Percentiles rank a stretch among this genome's conserved stretches.
phyloP scores from a whole-genome alignment of 2,113 vertebrate genomes.

The Macrotis lagotis region DNA sequence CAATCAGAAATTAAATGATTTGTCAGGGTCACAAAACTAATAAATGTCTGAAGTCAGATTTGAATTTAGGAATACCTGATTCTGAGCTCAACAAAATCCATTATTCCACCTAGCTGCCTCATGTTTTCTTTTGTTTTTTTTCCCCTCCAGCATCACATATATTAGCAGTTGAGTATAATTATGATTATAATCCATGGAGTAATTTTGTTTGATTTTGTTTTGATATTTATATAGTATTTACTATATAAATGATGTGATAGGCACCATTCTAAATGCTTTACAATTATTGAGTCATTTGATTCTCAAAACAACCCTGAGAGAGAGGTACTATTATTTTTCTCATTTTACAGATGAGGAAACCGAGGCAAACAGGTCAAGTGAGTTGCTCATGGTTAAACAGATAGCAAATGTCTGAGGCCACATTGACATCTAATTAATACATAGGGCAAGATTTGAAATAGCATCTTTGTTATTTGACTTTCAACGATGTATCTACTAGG shows the following conservation, averaged over 20 bases:
- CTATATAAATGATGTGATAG: neutral
- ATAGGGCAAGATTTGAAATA: neutral
- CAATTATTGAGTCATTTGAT: neutral
- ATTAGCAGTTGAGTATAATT: neutral
- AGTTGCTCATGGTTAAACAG: neutral
- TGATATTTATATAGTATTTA: neutral
- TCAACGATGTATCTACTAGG: too few relatives aligned
- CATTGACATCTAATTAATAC: neutral
- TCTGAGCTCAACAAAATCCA: neutral
- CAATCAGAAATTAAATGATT: neutral
- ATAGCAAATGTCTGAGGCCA: neutral
- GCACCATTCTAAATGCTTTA: neutral
- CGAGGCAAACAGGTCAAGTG: neutral
- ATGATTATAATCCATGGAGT: neutral
- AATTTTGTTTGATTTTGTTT: neutral
- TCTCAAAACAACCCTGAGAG: neutral
- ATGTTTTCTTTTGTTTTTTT: too few relatives aligned
- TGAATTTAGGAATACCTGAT: neutral
- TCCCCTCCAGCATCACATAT: neutral
- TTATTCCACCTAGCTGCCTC: neutral
- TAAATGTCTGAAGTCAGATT: too few relatives aligned
- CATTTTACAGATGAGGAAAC: neutral
- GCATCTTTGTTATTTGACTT: neutral
- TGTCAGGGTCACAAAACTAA: too few relatives aligned
- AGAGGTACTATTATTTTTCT: neutral